Evolutionary conservation across 2,113 vertebrate genomes (phyloP).

Genomic region (Capreolus pygargus): DNA sequence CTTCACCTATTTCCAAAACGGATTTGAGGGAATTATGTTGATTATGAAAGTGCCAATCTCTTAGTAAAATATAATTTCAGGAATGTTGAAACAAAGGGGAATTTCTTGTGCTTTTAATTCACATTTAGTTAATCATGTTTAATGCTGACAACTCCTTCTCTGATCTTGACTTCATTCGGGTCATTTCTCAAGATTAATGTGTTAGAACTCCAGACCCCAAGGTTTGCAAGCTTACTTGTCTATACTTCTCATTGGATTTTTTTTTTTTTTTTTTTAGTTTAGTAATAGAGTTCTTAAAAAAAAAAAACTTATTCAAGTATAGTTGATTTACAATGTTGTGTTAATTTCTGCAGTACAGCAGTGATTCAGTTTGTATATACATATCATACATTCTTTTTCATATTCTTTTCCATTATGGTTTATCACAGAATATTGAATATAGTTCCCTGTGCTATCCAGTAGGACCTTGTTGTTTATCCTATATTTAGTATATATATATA

Average conservation of each 20-base stretch:
- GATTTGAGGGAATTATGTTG: slow-evolving; percentile 33
- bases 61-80: neutral
- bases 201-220: neutral
- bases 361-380: neutral
- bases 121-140: neutral
- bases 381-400: neutral
- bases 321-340: neutral
- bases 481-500: no score
- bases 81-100: neutral
- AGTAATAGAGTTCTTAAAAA: neutral
- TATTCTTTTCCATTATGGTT: neutral
- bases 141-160: neutral
- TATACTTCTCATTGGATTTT: neutral
- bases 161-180: neutral
- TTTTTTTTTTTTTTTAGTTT: neutral
- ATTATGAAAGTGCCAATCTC: slow-evolving; percentile 15
- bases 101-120: neutral
- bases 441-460: neutral
- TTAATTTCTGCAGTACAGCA: neutral
- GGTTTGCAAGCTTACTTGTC: neutral
- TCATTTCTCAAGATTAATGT: neutral
- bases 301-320: neutral
- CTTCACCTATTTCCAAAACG: neutral
- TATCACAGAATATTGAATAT: neutral
- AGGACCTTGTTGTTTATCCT: neutral